phyloP scores from a whole-genome alignment of 1,140 invertebrate species.

The Druon quercuslanigerum region DNA sequence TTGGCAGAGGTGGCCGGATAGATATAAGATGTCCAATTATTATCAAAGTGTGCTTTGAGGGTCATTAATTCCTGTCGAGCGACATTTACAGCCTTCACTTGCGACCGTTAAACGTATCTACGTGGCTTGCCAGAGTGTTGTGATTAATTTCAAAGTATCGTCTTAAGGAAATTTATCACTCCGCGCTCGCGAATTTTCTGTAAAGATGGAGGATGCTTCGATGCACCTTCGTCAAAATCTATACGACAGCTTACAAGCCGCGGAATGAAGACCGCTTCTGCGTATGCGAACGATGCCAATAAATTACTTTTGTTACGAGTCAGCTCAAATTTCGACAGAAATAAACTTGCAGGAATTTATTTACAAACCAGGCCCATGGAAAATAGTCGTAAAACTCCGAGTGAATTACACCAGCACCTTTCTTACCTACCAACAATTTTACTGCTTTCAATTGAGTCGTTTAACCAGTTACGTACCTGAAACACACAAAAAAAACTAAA shows the following conservation, averaged over 20 bases:
- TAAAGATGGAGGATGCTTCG: constrained; percentile 7
- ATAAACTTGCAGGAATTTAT: constrained; percentile 19
- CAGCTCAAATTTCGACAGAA: constrained; percentile 18
- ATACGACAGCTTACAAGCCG: neutral
- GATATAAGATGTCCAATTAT: constrained; percentile 21
- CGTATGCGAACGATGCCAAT: neutral
- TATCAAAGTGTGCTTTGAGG: constrained; percentile 19
- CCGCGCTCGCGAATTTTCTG: neutral
- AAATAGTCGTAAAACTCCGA: constrained; percentile 11
- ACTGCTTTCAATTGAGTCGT: neutral
- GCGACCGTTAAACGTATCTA: neutral
- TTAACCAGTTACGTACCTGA: neutral
- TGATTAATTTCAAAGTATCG: constrained; percentile 22
- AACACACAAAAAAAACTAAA: too few species aligned
- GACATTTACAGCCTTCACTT: neutral
- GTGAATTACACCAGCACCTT: neutral
- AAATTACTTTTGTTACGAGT: constrained; percentile 17
- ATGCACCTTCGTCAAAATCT: constrained; percentile 23
- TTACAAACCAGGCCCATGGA: neutral
- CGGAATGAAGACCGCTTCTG: neutral
- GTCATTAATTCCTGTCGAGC: constrained; percentile 22
- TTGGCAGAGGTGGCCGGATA: constrained; percentile 10
- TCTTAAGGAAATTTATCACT: constrained; percentile 31
- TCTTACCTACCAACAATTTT: constrained; percentile 10
- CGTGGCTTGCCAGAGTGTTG: neutral